phyloP scores from a whole-genome alignment of 2,797 vertebrate species.

The Melanotaenia nigrans region DNA sequence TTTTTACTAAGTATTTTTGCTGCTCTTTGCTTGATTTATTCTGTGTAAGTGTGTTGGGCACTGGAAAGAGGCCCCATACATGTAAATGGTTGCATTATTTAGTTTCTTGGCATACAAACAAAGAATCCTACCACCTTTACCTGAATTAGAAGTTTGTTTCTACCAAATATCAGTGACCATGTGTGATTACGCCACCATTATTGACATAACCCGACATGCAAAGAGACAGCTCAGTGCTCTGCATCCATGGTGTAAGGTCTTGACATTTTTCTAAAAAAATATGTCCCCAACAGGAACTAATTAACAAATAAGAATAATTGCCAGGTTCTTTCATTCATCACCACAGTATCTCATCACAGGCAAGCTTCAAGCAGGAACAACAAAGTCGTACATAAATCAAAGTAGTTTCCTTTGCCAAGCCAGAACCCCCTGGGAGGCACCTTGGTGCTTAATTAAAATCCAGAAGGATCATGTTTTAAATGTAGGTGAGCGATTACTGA shows the following conservation, averaged over 20 bases:
- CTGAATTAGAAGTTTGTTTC: constrained; percentile 24
- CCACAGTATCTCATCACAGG: constrained; percentile 76
- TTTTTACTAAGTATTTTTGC: constrained; percentile 28
- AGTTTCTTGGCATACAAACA: constrained; percentile 14
- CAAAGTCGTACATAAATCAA: constrained; percentile 87
- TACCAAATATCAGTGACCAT: constrained; percentile 20
- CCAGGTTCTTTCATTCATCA: constrained; percentile 76
- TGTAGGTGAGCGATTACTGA: constrained; percentile 84
- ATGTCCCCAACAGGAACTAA: constrained; percentile 79
- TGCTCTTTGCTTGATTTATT: constrained; percentile 35
- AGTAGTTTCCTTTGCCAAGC: constrained; percentile 84
- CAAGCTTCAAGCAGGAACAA: constrained; percentile 82
- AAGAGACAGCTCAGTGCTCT: constrained; percentile 51
- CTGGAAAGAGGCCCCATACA: background rate
- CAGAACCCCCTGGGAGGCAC: constrained; percentile 82
- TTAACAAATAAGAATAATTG: constrained; percentile 84
- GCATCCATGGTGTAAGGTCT: constrained; percentile 50
- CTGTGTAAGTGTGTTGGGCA: constrained; percentile 9
- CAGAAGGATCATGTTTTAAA: constrained; percentile 89
- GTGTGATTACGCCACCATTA: background rate
- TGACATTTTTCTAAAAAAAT: constrained; percentile 62
- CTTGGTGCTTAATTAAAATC: constrained; percentile 89
- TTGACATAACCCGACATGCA: constrained; percentile 28
- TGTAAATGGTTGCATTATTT: constrained; percentile 34
- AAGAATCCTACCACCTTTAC: constrained; percentile 16